Conservation (phyloP, 2,113 vertebrate genomes). For the Lepus timidus region DNA sequence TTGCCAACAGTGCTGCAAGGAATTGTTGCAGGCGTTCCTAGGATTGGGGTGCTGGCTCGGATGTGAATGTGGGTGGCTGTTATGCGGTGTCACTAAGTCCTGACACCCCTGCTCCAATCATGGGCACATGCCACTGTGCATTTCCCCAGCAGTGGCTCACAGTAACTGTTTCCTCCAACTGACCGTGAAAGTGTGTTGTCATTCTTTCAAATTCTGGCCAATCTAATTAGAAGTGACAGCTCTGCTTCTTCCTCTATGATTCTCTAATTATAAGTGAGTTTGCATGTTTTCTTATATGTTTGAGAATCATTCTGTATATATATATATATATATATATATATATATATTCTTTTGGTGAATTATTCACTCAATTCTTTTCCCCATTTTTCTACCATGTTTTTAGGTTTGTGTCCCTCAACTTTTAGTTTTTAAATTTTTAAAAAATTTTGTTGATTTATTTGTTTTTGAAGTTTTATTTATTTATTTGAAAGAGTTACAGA, state of each 20-base stretch:
- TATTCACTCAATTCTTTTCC: not conserved
- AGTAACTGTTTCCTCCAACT: not conserved
- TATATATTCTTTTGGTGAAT: not conserved
- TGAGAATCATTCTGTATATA: not conserved
- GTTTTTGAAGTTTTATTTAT: no score
- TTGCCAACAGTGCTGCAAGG: not conserved
- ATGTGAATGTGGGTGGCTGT: not conserved
- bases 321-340: no score
- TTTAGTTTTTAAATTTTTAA: not conserved
- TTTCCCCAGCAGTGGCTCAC: not conserved
- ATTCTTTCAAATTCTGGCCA: not conserved
- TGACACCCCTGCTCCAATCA: no score
- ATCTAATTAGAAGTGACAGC: not conserved
- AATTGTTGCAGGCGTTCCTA: not conserved
- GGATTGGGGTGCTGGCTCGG: not conserved
- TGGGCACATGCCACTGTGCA: not conserved
- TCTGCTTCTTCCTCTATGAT: not conserved
- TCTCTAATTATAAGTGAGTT: not conserved
- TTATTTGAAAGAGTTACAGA: no score
- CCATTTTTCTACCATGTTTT: not conserved
- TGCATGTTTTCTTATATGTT: constrained; percentile 34
- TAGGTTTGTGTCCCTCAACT: not conserved
- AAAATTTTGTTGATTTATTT: no score
- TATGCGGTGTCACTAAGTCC: not conserved
- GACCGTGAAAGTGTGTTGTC: not conserved